Percentiles rank a stretch among this genome's conserved stretches.
Evolutionary conservation across 2,888 invertebrate species (phyloP).

Genomic region (Callyntrura sp.): DNA sequence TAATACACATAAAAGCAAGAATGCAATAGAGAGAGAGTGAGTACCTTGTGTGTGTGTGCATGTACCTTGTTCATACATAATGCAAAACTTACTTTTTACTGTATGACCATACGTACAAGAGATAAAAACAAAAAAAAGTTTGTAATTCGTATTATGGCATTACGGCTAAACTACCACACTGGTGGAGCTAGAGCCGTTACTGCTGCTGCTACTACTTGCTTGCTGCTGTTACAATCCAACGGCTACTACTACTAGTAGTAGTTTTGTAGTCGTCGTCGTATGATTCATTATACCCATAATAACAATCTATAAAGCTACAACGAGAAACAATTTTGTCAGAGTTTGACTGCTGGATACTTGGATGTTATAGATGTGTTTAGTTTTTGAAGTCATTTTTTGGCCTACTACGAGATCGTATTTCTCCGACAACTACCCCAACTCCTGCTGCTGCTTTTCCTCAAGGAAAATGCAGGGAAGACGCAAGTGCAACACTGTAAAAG

Average conservation of each 20-base stretch:
- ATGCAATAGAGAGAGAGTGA: background rate
- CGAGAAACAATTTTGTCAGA: conserved; percentile 13
- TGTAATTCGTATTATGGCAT: background rate
- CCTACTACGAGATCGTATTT: background rate
- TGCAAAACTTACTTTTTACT: background rate
- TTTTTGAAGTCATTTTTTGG: conserved; percentile 37
- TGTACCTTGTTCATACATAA: background rate
- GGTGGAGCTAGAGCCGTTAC: no score
- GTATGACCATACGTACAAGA: background rate
- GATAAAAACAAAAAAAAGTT: background rate
- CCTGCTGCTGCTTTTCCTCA: no score
- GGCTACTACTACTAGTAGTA: background rate
- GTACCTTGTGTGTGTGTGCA: background rate
- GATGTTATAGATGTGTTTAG: background rate
- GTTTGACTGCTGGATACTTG: conserved; percentile 14
- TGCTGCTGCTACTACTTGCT: no score
- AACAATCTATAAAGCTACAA: background rate
- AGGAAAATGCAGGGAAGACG: conserved; percentile 53
- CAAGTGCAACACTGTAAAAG: conserved; percentile 55
- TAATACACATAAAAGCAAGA: no score
- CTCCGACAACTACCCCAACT: no score
- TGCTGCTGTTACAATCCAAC: background rate
- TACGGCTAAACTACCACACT: background rate
- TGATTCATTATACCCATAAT: conserved; percentile 19
- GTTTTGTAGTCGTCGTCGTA: background rate